Evolutionary conservation across 2,113 vertebrate species (phyloP), one percentile per base, ranked within the genome.

Genomic region (Hymenochirus boettgeri): DNA sequence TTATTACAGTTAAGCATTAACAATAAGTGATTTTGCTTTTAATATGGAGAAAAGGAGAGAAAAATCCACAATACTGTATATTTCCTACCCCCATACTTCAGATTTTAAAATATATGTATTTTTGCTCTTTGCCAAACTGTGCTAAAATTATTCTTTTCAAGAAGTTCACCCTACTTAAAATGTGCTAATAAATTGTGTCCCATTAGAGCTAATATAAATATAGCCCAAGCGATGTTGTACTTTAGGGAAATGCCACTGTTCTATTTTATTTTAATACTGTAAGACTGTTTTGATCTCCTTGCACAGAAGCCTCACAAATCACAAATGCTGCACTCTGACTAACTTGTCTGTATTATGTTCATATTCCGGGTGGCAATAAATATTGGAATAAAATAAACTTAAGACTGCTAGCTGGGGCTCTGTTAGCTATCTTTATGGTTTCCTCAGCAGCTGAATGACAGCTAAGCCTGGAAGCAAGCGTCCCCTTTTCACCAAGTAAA

Each of bases 381-480:
- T 89, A 92, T 86, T 86, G 85, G 83, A 86, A 86, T 88, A 87
- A 89, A 89, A 83, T 85, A 82, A 84, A 88, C 80, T 82, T 76
- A 83, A 86, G 85, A 76, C 74, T 83, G 83, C 84, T 75, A 78
- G 88, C 59, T 77, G 81, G 80, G 82, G 83, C 82, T 89, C 90
- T 84, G 88, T 80, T 85, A 83, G 82, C 84, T 78, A 83, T 89
- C 88, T 85, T 81, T 81, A 78, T 64, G 74, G 85, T 87, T 86
- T 87, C 87, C 86, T 81, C 80, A 50, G 87, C 77, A 74, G 83
- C 85, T 89, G 86, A 92, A 77, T 92, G 90, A 90, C 89, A 90
- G 85, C 85, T 83, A 73, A 53, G 81, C 76, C 69, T 70, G 78
- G 75, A 83, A 84, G 75, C 77, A 62, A 72, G 77, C 61, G 4